Base-by-base conservation (phyloP, 2,888 invertebrate genomes). In the Leistus spinibarbis region DNA sequence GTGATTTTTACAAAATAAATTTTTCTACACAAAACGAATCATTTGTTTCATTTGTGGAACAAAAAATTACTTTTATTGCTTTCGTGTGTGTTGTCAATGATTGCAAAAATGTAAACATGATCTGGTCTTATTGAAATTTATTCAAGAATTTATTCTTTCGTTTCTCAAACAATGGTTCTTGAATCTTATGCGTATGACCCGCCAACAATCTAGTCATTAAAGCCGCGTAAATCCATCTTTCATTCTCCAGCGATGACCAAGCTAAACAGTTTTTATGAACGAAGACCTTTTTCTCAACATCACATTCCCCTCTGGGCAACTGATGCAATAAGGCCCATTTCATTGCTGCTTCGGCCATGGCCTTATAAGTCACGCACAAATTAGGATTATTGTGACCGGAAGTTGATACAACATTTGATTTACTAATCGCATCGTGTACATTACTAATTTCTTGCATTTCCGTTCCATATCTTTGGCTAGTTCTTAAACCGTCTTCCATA, bases 201-300 rank as follows among this genome's bases (percentile, higher is more conserved):
- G 19, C 54, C 17, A 75, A 17, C 5, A 72, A 64, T 40, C 76
- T 57, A 10, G 77, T 5, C 63, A 77, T 77, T 54, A 77, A 10
- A 10, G 78, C 77, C 23, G 78, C 77, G 62, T 76, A 78, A 40
- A 78, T 75, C 76, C 76, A 78, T 53, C 75, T 60, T 13, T 75
- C 40, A 60, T 77, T 78, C 5, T 67, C 20, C 19, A 76, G 56
- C 23, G 77, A 69, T 65, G 76, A 54, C 77, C 77, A 78, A 9
- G 72, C 76, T 20, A 77, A 66, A 17, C 66, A 76, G 54, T 77
- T 74, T 68, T 76, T 60, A 53, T 78, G 76, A 9, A 68, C 56
- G 54, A 76, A 76, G 20, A 77, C 76, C 27, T 76, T 69, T 24
- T 40, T 27, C n/a, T 68, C 57, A 16, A 76, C 66, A 69, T 77